phyloP scores from a whole-genome alignment of 2,888 invertebrate species.

The Drosophila heteroneura region DNA sequence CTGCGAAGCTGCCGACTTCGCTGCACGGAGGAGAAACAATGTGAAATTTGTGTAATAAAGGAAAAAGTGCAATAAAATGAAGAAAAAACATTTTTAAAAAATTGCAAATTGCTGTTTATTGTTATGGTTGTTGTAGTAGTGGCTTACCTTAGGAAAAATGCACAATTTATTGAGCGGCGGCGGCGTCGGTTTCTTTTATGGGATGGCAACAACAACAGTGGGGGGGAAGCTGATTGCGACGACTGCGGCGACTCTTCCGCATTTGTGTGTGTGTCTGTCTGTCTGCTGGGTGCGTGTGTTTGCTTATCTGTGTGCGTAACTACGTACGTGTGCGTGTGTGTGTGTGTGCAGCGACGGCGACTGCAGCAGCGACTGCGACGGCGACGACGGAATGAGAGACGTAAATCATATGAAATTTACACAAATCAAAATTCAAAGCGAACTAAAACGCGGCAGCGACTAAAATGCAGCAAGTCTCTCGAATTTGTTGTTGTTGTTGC shows the following conservation, averaged over 20 bases:
- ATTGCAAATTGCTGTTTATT: slow-evolving; percentile 22
- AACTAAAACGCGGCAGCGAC: slow-evolving; percentile 47
- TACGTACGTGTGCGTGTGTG: slow-evolving; percentile 10
- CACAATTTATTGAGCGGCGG: slow-evolving; percentile 54
- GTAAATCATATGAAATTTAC: slow-evolving; percentile 41
- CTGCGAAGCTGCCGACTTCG: slow-evolving; percentile 7
- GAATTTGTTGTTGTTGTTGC: slow-evolving; percentile 57
- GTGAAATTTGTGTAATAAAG: slow-evolving; percentile 38
- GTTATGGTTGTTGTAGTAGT: slow-evolving; percentile 6
- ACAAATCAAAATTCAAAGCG: slow-evolving; percentile 51
- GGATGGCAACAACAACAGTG: slow-evolving; percentile 28
- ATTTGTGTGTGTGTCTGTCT: slow-evolving; percentile 29
- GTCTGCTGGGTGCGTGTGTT: slow-evolving; percentile 25
- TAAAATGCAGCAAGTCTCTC: slow-evolving; percentile 61
- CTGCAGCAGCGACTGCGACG: slow-evolving; percentile 28
- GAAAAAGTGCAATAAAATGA: slow-evolving; percentile 41
- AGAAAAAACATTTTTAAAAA: slow-evolving; percentile 32
- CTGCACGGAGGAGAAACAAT: slow-evolving; percentile 45
- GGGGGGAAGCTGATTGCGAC: slow-evolving; percentile 44
- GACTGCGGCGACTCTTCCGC: slow-evolving; percentile 68
- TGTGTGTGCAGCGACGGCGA: slow-evolving; percentile 27
- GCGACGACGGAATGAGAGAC: slow-evolving; percentile 29
- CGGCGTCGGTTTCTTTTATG: slow-evolving; percentile 30
- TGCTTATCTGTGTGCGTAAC: slow-evolving; percentile 16
- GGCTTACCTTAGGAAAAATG: slow-evolving; percentile 65